Evolutionary conservation across 2,797 vertebrate genomes (phyloP), one percentile per base, ranked within the genome.

Genomic region (Calcarius lapponicus): DNA sequence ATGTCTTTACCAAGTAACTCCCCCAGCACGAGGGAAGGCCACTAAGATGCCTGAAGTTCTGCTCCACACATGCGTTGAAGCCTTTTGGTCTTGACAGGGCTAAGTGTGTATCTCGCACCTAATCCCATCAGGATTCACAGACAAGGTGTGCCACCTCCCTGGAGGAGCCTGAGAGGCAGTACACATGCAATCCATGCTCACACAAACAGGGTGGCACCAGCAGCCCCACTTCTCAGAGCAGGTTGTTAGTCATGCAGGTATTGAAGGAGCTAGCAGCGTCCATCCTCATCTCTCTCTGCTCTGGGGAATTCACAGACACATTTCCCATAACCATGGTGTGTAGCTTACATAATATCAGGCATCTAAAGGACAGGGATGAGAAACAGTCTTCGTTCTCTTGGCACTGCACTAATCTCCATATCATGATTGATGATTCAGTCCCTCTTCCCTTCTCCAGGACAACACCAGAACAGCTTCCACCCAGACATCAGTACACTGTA

Each of bases 31-130:
- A 50, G 60, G 29, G 45, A 85, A 85, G 40, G 40, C 24, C 79
- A 76, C 51, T 45, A 45, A 74, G 65, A 17, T 76, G 64, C 65
- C 78, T 90, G 48, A 64, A 74, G 65, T 53, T 94, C 94, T 96
- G 92, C 75, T 95, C 45, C 3, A 2, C 89, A 83, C 42, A 11
- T 93, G 94, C 79, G n/a, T 42, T 7, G 9, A 74, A 93, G 45
- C 48, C 48, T 88, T 95, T 86, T 38, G 38, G 75, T 92, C 79
- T 64, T 83, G 95, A 94, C 81, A 86, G 69, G 87, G 57, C 60
- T 83, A 25, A 92, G 61, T 26, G 65, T 0, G 0, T 91, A 80
- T 80, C 87, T 94, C 2, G 0, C 81, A 92, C 89, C 81, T 95
- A 88, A 90, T 67, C 69, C 92, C 95, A 92, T 75, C 88, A 88